Conservation (phyloP, 1,140 invertebrate genomes). For the Coboldia fuscipes region DNA sequence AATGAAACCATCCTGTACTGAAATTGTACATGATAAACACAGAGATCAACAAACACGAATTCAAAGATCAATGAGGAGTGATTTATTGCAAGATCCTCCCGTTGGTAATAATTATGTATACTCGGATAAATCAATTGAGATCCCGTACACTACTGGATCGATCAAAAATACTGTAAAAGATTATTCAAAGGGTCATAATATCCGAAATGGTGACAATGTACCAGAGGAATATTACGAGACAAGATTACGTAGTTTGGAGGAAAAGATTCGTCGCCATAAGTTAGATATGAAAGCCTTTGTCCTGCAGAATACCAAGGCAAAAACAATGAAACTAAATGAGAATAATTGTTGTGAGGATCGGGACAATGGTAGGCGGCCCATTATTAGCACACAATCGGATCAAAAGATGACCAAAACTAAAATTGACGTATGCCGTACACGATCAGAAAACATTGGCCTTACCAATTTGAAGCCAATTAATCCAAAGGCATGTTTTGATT, state of each 20-base stretch:
- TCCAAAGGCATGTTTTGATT: too few species aligned
- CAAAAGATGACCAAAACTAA: too few species aligned
- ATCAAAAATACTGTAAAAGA: neutral
- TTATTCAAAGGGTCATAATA: constrained; percentile 1
- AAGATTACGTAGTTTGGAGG: constrained; percentile 5
- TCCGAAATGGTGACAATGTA: too few species aligned
- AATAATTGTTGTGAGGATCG: too few species aligned
- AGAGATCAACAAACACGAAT: too few species aligned
- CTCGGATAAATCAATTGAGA: neutral
- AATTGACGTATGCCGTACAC: too few species aligned
- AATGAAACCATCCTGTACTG: too few species aligned
- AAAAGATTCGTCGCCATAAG: constrained; percentile 6
- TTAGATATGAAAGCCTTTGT: constrained; percentile 5
- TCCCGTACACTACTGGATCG: neutral
- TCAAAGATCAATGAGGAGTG: neutral
- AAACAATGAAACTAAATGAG: constrained; percentile 21
- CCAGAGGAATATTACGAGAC: constrained; percentile 8
- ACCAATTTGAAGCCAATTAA: too few species aligned
- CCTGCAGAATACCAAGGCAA: constrained; percentile 12
- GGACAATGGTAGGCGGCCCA: too few species aligned
- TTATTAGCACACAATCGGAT: too few species aligned
- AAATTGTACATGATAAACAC: too few species aligned
- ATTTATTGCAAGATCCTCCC: neutral
- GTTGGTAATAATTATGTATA: neutral
- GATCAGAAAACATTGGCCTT: too few species aligned